phyloP scores from a whole-genome alignment of 2,888 invertebrate species.

The Phyllotreta striolata region DNA sequence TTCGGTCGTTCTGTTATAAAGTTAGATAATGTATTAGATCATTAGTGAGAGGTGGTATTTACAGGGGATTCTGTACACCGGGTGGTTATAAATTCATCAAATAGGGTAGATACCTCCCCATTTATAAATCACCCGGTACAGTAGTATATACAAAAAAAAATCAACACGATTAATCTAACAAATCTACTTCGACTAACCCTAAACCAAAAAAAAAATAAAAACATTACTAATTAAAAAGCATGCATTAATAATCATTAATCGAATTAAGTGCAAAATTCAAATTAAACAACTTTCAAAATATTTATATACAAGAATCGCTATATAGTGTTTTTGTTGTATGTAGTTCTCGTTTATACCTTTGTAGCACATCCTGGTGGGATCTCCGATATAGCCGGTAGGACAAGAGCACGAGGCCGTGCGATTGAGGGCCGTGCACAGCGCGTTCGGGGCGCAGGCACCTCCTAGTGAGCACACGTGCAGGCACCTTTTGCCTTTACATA shows the following conservation, averaged over 20 bases:
- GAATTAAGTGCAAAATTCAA: too few relatives aligned
- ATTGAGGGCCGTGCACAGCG: slow-evolving; percentile 69
- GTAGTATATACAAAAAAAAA: too few relatives aligned
- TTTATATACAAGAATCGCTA: slow-evolving; percentile 8
- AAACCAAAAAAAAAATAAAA: slow-evolving; percentile 13
- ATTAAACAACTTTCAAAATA: slow-evolving; percentile 18
- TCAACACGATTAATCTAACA: too few relatives aligned
- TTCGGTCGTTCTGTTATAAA: slow-evolving; percentile 71
- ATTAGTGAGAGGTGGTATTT: too few relatives aligned
- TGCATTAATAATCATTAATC: slow-evolving; percentile 32
- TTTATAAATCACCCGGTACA: too few relatives aligned
- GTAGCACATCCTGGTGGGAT: slow-evolving; percentile 67
- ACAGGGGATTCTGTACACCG: too few relatives aligned
- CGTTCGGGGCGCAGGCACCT: slow-evolving; percentile 67
- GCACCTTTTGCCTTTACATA: slow-evolving; percentile 71
- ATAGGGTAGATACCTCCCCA: too few relatives aligned
- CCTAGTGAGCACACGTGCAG: slow-evolving; percentile 69
- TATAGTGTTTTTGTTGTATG: neutral
- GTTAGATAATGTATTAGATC: slow-evolving; percentile 43
- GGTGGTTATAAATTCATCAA: too few relatives aligned
- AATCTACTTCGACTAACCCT: slow-evolving; percentile 1
- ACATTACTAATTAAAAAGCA: slow-evolving; percentile 28
- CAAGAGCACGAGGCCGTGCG: slow-evolving; percentile 72
- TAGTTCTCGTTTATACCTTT: slow-evolving; percentile 65
- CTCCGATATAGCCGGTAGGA: slow-evolving; percentile 64